A percentile compares a stretch with the other conserved stretches of the same genome.
Evolutionary conservation across 2,113 vertebrate genomes (phyloP).

Genomic region (Hydrolagus affinis): DNA sequence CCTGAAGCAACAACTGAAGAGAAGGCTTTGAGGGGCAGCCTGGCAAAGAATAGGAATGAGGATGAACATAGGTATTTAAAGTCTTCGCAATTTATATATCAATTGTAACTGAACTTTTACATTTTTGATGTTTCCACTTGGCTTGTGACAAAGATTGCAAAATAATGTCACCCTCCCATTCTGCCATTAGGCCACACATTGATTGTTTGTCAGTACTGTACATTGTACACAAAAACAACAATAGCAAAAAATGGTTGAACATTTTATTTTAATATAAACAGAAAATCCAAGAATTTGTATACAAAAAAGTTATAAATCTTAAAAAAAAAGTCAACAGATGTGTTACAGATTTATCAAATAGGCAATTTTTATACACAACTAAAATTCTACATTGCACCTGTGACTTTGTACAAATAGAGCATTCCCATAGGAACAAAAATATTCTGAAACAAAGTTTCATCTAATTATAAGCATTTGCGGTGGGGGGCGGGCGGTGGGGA

Average conservation of each 20-base stretch:
- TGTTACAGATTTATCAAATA: conserved; percentile 9
- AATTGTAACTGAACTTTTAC: too few species aligned
- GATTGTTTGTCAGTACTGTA: neutral
- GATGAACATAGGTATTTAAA: too few species aligned
- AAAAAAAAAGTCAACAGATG: conserved; percentile 18
- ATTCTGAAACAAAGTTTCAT: conserved; percentile 32
- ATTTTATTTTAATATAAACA: conserved; percentile 28
- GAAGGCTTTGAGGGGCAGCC: too few species aligned
- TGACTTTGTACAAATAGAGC: conserved; percentile 26
- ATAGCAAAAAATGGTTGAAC: neutral
- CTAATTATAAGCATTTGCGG: conserved; percentile 28
- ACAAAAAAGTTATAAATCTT: neutral
- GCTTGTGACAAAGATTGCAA: too few species aligned
- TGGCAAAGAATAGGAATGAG: too few species aligned
- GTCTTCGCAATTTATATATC: too few species aligned
- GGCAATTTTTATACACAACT: conserved; percentile 21
- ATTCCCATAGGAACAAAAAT: conserved; percentile 32
- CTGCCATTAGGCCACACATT: too few species aligned
- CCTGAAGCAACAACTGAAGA: too few species aligned
- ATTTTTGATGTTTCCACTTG: too few species aligned
- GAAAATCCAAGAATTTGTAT: conserved; percentile 27
- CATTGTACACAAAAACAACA: neutral
- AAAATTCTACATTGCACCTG: conserved; percentile 29
- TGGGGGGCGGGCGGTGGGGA: too few species aligned
- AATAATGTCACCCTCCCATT: too few species aligned